phyloP scores from a whole-genome alignment of 2,888 invertebrate genomes.

The Coelopa pilipes region DNA sequence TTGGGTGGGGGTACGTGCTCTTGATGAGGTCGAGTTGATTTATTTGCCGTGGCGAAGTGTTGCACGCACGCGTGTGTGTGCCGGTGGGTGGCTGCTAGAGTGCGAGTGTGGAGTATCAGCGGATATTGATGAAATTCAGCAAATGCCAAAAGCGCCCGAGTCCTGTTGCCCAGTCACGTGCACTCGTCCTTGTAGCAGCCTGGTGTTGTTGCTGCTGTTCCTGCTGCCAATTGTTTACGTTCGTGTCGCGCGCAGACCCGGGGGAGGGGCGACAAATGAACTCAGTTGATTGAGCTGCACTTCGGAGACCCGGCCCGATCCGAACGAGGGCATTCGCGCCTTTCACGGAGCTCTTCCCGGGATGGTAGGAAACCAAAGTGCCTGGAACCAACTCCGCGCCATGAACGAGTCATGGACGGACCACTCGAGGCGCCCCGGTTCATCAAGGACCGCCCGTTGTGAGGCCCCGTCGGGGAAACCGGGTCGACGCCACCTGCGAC shows the following conservation, averaged over 20 bases:
- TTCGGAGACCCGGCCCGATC: not conserved
- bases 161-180: conserved; percentile 11
- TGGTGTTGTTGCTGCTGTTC: not conserved
- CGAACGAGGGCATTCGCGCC: no score
- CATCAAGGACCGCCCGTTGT: no score
- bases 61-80: not conserved
- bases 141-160: not conserved
- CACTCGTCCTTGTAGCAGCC: not conserved
- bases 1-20: not conserved
- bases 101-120: not conserved
- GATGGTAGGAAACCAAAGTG: no score
- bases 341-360: not conserved
- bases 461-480: no score
- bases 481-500: no score
- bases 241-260: not conserved
- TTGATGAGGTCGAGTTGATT: not conserved
- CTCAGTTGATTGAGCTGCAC: conserved; percentile 1
- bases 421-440: no score
- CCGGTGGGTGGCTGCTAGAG: not conserved
- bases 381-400: no score
- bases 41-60: conserved; percentile 11
- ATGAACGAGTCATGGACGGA: no score
- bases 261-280: not conserved
- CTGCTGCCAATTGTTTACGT: conserved; percentile 6
- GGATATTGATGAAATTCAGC: conserved; percentile 26